phyloP scores from a whole-genome alignment of 2,797 vertebrate genomes.

The Alca torda region DNA sequence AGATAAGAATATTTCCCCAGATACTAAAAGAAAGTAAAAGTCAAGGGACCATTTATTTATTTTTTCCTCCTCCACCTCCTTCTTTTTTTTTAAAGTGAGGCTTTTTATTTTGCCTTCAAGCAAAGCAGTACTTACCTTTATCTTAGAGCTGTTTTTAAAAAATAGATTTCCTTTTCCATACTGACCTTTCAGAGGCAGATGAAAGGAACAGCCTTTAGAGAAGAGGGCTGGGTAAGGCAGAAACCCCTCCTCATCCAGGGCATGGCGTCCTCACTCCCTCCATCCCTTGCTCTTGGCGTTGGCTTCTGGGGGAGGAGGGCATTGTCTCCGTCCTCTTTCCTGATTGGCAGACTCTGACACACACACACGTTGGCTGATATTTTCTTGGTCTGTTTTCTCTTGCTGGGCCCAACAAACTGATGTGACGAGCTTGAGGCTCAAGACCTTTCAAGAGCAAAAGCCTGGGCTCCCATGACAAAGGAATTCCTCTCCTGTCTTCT shows the following conservation, averaged over 20 bases:
- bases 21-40: background rate
- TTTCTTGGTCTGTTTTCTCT: background rate
- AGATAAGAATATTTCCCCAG: background rate
- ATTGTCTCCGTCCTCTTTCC: background rate
- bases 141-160: background rate
- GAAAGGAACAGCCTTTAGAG: background rate
- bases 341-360: background rate
- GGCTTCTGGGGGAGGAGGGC: background rate
- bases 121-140: background rate
- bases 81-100: background rate
- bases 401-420: background rate
- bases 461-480: background rate
- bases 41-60: background rate
- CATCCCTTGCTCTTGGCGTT: background rate
- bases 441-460: background rate
- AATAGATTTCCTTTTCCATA: background rate
- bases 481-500: background rate
- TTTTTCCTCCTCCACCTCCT: background rate
- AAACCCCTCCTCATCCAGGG: background rate
- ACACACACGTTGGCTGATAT: background rate
- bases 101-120: background rate
- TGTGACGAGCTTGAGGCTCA: background rate
- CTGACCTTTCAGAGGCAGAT: background rate
- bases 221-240: background rate
- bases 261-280: accelerated